These are phyloP conservation scores for Phortica okadai DNA, from an alignment of 2,888 invertebrate species.

Conservation along the genomic window DNA sequence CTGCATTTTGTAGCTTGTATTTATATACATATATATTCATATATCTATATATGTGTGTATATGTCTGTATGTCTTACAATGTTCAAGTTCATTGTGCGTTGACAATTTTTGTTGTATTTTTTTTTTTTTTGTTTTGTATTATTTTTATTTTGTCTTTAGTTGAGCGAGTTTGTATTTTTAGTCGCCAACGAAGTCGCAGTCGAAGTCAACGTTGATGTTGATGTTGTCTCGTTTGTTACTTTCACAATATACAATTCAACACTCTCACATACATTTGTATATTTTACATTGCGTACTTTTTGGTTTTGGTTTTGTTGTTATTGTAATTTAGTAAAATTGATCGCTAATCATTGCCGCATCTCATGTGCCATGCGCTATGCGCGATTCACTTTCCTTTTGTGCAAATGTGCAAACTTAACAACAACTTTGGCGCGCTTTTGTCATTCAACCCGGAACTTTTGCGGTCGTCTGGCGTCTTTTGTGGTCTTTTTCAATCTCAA, in stretches of 20 bases:
- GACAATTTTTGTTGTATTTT: constrained; percentile 66
- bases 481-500: neutral
- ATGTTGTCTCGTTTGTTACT: constrained; percentile 35
- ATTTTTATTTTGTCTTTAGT: constrained; percentile 12
- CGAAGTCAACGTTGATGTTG: neutral
- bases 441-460: constrained; percentile 66
- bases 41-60: neutral
- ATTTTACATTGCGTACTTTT: constrained; percentile 22
- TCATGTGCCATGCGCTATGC: constrained; percentile 24
- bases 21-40: neutral
- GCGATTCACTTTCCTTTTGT: constrained; percentile 52
- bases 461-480: constrained; percentile 16
- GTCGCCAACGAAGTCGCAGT: neutral
- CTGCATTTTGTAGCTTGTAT: neutral
- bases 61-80: constrained; percentile 41
- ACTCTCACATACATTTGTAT: constrained; percentile 22
- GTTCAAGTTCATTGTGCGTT: constrained; percentile 70
- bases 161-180: constrained; percentile 7
- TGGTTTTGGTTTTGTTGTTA: constrained; percentile 25
- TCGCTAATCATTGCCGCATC: constrained; percentile 27
- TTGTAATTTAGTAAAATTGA: constrained; percentile 54
- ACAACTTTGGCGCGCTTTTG: constrained; percentile 35
- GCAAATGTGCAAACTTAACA: constrained; percentile 17
- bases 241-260: constrained; percentile 6
- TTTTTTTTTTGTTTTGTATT: too few relatives aligned